phyloP scores from a whole-genome alignment of 2,113 vertebrate species.

The Petaurus breviceps region DNA sequence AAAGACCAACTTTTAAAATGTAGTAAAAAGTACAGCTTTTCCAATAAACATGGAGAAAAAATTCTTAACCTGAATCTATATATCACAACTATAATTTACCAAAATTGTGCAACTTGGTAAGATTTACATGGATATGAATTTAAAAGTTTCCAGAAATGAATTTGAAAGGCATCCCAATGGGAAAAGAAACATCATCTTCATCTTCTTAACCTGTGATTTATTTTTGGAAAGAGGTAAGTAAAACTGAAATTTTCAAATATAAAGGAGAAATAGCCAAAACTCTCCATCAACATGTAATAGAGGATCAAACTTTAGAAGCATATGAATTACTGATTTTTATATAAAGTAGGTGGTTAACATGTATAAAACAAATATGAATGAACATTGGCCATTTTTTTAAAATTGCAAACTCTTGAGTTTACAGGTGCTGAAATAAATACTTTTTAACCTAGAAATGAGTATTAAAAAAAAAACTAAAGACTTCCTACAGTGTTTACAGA shows the following conservation, averaged over 20 bases:
- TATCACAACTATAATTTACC: slow-evolving; percentile 34
- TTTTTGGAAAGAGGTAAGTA: slow-evolving; percentile 57
- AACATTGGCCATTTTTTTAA: slow-evolving; percentile 48
- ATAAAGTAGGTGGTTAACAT: slow-evolving; percentile 54
- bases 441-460: slow-evolving; percentile 51
- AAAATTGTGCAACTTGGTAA: background rate
- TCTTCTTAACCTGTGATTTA: slow-evolving; percentile 67
- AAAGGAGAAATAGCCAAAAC: slow-evolving; percentile 59
- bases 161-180: slow-evolving; percentile 47
- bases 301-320: slow-evolving; percentile 50
- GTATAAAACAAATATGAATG: slow-evolving; percentile 41
- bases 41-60: background rate
- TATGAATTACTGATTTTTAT: slow-evolving; percentile 51
- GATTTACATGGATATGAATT: background rate
- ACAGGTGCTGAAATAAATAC: slow-evolving; percentile 68
- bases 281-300: slow-evolving; percentile 51
- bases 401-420: slow-evolving; percentile 9
- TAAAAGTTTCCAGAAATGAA: slow-evolving; percentile 21
- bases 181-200: slow-evolving; percentile 34
- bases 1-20: background rate
- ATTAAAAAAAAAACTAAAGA: background rate
- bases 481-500: slow-evolving; percentile 48
- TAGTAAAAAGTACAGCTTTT: background rate
- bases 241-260: background rate
- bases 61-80: slow-evolving; percentile 43